phyloP scores from a whole-genome alignment of 2,113 vertebrate species.

The Perccottus glenii region DNA sequence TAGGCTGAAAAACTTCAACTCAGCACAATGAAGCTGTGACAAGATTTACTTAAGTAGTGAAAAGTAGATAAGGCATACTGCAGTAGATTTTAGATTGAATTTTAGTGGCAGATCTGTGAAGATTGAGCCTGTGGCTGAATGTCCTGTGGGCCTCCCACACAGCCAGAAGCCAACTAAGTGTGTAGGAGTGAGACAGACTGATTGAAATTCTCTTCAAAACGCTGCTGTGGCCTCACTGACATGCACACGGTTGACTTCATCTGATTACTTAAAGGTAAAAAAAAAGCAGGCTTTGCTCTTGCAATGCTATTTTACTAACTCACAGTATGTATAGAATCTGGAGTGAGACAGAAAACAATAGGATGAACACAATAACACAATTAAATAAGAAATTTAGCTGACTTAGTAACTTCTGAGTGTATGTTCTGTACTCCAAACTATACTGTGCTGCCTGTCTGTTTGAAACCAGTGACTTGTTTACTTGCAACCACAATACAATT shows the following conservation, averaged over 20 bases:
- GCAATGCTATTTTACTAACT: constrained; percentile 5
- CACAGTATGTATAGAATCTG: not conserved
- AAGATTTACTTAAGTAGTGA: constrained; percentile 29
- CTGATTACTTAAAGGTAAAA: constrained; percentile 44
- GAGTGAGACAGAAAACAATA: too few relatives aligned
- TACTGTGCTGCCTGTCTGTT: too few relatives aligned
- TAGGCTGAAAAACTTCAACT: constrained; percentile 28
- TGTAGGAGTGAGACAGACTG: constrained; percentile 66
- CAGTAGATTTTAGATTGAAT: constrained; percentile 50
- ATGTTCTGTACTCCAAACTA: too few relatives aligned
- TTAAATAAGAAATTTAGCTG: too few relatives aligned
- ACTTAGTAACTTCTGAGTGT: too few relatives aligned
- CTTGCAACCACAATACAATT: too few relatives aligned
- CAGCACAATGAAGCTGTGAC: constrained; percentile 32
- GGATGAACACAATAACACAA: too few relatives aligned
- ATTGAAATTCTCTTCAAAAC: constrained; percentile 67
- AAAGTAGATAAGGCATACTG: constrained; percentile 35
- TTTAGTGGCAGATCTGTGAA: constrained; percentile 59
- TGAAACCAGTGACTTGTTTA: too few relatives aligned
- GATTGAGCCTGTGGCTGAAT: constrained; percentile 52
- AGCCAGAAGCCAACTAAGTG: constrained; percentile 61
- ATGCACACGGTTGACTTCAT: constrained; percentile 44
- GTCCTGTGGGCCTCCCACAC: constrained; percentile 73
- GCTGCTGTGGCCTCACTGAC: constrained; percentile 51
- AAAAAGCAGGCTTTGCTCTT: constrained; percentile 29